Percentiles rank a stretch among this genome's conserved stretches.
Evolutionary conservation across 2,888 invertebrate species (phyloP).

Genomic region (Agrilus mali): DNA sequence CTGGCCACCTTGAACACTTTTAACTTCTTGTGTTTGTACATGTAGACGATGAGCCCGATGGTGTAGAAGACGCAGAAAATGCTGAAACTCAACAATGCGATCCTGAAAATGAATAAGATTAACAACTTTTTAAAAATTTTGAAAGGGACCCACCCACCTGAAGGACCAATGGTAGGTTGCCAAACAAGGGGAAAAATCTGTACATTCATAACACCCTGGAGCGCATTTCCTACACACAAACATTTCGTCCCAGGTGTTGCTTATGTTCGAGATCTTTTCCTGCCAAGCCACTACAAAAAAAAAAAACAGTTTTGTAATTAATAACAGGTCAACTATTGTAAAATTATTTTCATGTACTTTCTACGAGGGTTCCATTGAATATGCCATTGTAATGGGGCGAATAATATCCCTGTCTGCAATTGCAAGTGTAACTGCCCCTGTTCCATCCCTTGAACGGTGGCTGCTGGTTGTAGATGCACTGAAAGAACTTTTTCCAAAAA

Average conservation of each 20-base stretch:
- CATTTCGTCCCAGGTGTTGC: constrained; percentile 53
- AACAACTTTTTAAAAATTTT: neutral
- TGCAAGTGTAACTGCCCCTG: constrained; percentile 76
- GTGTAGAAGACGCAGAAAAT: constrained; percentile 69
- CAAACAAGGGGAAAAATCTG: constrained; percentile 74
- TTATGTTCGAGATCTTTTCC: constrained; percentile 54
- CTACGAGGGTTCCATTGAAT: constrained; percentile 74
- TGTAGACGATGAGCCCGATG: constrained; percentile 62
- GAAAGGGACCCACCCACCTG: constrained; percentile 41
- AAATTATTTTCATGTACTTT: constrained; percentile 42
- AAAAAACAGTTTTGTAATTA: constrained; percentile 6
- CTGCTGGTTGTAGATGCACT: constrained; percentile 67
- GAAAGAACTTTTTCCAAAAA: constrained; percentile 6
- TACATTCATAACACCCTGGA: constrained; percentile 72
- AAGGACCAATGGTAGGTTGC: constrained; percentile 87
- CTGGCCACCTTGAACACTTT: constrained; percentile 90
- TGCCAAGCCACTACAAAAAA: constrained; percentile 58
- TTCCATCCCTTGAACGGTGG: constrained; percentile 54
- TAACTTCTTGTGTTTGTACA: constrained; percentile 68
- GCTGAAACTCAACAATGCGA: constrained; percentile 66
- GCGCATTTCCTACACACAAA: constrained; percentile 69
- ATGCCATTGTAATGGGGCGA: constrained; percentile 57
- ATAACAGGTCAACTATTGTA: neutral
- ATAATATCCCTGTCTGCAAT: constrained; percentile 72
- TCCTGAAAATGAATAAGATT: constrained; percentile 40